Base-by-base conservation (phyloP, 2,113 vertebrate species). In the Athene noctua region DNA sequence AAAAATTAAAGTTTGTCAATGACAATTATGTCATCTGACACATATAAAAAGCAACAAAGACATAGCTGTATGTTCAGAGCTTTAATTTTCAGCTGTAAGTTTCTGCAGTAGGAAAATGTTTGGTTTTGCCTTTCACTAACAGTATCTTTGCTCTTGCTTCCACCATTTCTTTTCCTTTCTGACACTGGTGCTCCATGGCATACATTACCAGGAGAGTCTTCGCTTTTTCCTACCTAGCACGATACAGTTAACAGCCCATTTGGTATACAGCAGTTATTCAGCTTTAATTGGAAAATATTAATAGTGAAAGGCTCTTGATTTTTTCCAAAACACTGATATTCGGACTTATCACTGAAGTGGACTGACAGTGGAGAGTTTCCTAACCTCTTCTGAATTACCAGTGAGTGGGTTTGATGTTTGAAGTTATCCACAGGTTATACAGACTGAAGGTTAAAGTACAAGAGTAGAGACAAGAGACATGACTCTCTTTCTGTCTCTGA, bases 311-410 rank as follows among this genome's bases (percentile, higher is more conserved):
- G 25, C 44, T 55, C 70, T 57, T 55, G 40, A 25, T 34, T 87
- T 78, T 66, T 49, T 83, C 55, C 73, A 52, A 74, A 92, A 75
- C n/a, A 29, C 16, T 55, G 57, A 6, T 89, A 15, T 61, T 82
- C 16, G 10, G n/a, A 18, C 51, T 91, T n/a, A 22, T 92, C 34
- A 29, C 91, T 87, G 79, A 86, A 95, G 59, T 87, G 85, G 90
- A 71, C 94, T 93, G 80, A 38, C 36, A 49, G 80, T 51, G 42
- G 90, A 92, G 65, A 95, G 87, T 90, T 83, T 88, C 67, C 67
- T 92, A 86, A 90, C 79, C 86, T 93, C 91, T 83, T 92, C 95
- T 90, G 79, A 90, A 32, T 95, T 95, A 94, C 88, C 80, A 81
- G 65, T 22, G 83, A 81, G 86, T 44, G 54, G 70, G 81, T 97